Evolutionary conservation across 2,888 invertebrate species (phyloP), one percentile per base, ranked within the genome.

Genomic region (Eupithecia pulchellata): DNA sequence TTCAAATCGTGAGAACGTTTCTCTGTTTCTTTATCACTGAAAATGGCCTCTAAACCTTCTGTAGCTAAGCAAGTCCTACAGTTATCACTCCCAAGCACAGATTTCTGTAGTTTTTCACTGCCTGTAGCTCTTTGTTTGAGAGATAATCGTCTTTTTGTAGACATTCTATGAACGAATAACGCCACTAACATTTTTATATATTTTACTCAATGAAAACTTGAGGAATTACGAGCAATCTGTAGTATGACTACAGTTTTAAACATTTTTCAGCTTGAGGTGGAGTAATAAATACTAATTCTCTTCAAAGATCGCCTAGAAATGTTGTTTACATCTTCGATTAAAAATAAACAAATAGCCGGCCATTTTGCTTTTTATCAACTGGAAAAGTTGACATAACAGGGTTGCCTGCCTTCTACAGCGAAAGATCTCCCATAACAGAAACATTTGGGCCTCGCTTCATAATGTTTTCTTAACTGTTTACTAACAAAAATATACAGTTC

Each of bases 41-140:
- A 91, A 78, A 90, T 87, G 0, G 82, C 73, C n/a, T 80, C 81
- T 55, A 91, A 74, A 30, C 84, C 81, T 9, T 86, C 83, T 1
- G 85, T 88, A 25, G 75, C 79, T 20, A 91, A 74, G 67, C 91
- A 91, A n/a, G 91, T 90, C 61, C 90, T 83, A 69, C 90, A 91
- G 71, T 75, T 81, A 4, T 61, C 39, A 42, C 42, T 69, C 20
- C 55, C 66, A 14, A 36, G 60, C n/a, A 42, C 57, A 11, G n/a
- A 27, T 32, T 60, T 30, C 8, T 68, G 42, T 20, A 42, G 63
- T 61, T 68, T 69, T 17, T 73, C 47, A 17, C 27, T 47, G 34
- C 64, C 61, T 25, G 29, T 32, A 13, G 64, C 64, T 36, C 65
- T 71, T 63, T 71, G 65, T 42, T 72, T 76, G 4, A 57, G 55